These are phyloP conservation scores for Plebejus anna DNA, from an alignment of 2,888 invertebrate genomes.

Conservation along the genomic window DNA sequence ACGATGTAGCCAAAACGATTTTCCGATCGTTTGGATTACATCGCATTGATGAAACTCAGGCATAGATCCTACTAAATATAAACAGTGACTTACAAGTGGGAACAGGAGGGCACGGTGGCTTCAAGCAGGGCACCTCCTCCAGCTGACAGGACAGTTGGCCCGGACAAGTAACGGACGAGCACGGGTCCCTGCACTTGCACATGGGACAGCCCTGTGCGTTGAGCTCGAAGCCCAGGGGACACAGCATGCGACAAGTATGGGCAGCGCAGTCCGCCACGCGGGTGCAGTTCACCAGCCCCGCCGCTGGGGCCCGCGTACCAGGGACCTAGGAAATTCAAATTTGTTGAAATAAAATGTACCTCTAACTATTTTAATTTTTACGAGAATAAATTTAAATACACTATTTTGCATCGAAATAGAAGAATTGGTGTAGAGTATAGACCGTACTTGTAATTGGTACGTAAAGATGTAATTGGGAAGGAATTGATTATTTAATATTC, in stretches of 20 bases:
- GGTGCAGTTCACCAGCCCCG: slow-evolving; percentile 84
- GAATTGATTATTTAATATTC: too few species aligned
- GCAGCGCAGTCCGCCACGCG: slow-evolving; percentile 86
- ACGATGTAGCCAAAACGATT: background rate
- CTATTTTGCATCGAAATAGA: too few species aligned
- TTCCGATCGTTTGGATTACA: background rate
- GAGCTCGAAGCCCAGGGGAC: slow-evolving; percentile 89
- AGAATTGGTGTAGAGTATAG: too few species aligned
- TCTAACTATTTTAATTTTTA: background rate
- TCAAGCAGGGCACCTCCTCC: slow-evolving; percentile 87
- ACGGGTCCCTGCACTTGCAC: slow-evolving; percentile 91
- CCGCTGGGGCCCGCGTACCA: slow-evolving; percentile 85
- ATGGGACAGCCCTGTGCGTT: slow-evolving; percentile 85
- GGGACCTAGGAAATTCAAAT: slow-evolving; percentile 65
- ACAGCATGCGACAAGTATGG: slow-evolving; percentile 92
- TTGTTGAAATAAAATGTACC: background rate
- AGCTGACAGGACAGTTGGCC: slow-evolving; percentile 87
- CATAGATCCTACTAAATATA: background rate
- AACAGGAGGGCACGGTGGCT: slow-evolving; percentile 90
- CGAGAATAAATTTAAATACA: too few species aligned
- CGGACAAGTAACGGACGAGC: slow-evolving; percentile 87
- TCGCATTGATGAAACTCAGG: background rate
- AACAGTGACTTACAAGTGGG: slow-evolving; percentile 84
- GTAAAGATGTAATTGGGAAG: too few species aligned
- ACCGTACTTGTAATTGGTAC: too few species aligned